A percentile compares a stretch with the other conserved stretches of the same genome.
These are phyloP conservation scores for Pangasianodon gigas DNA, from an alignment of 2,113 vertebrate species.

Conservation along the genomic window DNA sequence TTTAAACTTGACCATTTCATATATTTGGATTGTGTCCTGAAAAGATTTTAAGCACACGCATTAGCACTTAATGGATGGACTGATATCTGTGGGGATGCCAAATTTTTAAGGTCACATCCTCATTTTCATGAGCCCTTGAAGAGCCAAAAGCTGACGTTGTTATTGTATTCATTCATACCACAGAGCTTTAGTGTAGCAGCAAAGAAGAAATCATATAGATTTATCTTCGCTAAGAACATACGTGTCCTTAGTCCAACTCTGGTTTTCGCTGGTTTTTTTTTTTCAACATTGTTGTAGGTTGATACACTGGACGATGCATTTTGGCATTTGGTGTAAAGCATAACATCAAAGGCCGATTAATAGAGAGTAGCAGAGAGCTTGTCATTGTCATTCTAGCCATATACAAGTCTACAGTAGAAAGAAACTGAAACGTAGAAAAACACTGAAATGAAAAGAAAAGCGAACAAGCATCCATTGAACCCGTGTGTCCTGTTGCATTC, in stretches of 20 bases:
- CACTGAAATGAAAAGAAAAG: not conserved
- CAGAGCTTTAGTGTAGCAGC: not conserved
- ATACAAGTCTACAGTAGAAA: not conserved
- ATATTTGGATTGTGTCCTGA: not conserved
- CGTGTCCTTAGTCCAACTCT: not conserved
- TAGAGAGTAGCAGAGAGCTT: not conserved
- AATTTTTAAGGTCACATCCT: too few relatives aligned
- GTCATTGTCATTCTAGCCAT: not conserved
- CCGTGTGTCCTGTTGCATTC: not conserved
- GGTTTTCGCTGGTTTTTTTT: not conserved
- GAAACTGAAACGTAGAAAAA: too few relatives aligned
- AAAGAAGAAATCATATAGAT: not conserved
- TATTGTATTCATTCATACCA: not conserved
- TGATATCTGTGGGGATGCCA: not conserved
- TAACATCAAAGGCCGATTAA: not conserved
- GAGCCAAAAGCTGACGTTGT: not conserved
- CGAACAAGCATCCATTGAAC: not conserved
- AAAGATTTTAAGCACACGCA: not conserved
- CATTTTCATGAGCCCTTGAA: not conserved
- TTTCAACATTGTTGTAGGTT: not conserved
- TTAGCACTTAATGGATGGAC: not conserved
- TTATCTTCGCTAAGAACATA: too few relatives aligned
- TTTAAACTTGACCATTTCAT: not conserved
- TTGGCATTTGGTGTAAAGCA: not conserved
- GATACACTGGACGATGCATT: not conserved